Conservation (phyloP, 2,113 vertebrate genomes). For the Terrapene triunguis region DNA sequence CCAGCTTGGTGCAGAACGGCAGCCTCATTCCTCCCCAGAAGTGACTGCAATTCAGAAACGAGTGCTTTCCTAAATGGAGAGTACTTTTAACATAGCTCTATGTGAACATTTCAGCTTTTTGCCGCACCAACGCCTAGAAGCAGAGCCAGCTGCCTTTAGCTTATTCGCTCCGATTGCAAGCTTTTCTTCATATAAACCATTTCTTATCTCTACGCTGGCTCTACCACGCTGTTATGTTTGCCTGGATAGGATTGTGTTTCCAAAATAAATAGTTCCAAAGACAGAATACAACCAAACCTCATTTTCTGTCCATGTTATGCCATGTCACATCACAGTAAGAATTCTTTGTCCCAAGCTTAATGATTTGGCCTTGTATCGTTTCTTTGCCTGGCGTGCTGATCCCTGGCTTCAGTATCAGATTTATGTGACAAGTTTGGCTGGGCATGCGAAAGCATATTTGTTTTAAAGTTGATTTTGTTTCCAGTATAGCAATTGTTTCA, state of each 20-base stretch:
- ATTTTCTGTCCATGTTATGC: too few relatives aligned
- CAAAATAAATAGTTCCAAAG: conserved; percentile 50
- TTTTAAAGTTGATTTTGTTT: neutral
- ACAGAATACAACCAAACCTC: neutral
- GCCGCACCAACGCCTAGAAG: neutral
- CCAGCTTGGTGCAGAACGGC: neutral
- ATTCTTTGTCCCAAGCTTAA: neutral
- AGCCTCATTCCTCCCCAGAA: neutral
- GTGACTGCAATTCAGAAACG: neutral
- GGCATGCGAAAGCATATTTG: neutral
- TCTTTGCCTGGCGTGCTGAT: neutral
- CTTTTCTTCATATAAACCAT: conserved; percentile 30
- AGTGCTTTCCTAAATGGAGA: neutral
- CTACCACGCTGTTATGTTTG: neutral
- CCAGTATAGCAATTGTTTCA: neutral
- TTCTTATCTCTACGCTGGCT: conserved; percentile 33
- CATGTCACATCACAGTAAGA: neutral
- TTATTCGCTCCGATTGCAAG: neutral
- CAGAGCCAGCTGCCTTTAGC: neutral
- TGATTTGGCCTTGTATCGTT: neutral
- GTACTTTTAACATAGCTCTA: neutral
- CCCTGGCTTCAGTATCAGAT: neutral
- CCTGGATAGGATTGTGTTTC: conserved; percentile 6
- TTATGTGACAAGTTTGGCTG: neutral
- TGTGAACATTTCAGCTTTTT: neutral